phyloP scores from a whole-genome alignment of 2,113 vertebrate genomes.

The Solea solea region DNA sequence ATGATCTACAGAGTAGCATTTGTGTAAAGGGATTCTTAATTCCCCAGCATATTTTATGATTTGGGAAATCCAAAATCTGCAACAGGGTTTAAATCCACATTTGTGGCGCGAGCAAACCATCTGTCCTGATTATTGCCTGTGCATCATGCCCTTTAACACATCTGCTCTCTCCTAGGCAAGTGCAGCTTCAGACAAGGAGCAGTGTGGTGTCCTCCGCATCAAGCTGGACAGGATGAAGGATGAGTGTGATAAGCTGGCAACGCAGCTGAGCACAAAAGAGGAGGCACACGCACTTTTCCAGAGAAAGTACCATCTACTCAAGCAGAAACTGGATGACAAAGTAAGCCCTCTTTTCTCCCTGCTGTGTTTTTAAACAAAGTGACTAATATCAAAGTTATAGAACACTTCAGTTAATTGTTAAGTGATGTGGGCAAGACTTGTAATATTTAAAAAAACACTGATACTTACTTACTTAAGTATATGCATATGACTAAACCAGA shows the following conservation, averaged over 20 bases:
- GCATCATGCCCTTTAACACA: slow-evolving; percentile 17
- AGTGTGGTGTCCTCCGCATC: slow-evolving; percentile 79
- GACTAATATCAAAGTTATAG: slow-evolving; percentile 1
- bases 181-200: slow-evolving; percentile 84
- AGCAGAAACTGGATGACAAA: slow-evolving; percentile 89
- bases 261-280: slow-evolving; percentile 83
- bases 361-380: not conserved
- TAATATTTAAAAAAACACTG: too few species aligned
- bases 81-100: not conserved
- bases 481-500: too few species aligned
- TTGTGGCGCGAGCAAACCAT: slow-evolving; percentile 7
- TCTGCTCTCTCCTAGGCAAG: slow-evolving; percentile 79
- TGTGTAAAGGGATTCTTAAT: not conserved
- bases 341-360: slow-evolving; percentile 70
- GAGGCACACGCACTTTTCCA: slow-evolving; percentile 83
- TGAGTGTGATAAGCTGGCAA: slow-evolving; percentile 89
- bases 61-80: slow-evolving; percentile 3
- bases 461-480: too few species aligned
- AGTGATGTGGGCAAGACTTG: too few species aligned
- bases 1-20: not conserved
- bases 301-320: slow-evolving; percentile 84
- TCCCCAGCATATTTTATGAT: not conserved
- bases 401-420: not conserved
- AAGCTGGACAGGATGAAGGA: slow-evolving; percentile 91
- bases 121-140: slow-evolving; percentile 1